A percentile compares a stretch with the other conserved stretches of the same genome.
Conservation (phyloP, 2,113 vertebrate genomes). For the Oophaga pumilio region DNA sequence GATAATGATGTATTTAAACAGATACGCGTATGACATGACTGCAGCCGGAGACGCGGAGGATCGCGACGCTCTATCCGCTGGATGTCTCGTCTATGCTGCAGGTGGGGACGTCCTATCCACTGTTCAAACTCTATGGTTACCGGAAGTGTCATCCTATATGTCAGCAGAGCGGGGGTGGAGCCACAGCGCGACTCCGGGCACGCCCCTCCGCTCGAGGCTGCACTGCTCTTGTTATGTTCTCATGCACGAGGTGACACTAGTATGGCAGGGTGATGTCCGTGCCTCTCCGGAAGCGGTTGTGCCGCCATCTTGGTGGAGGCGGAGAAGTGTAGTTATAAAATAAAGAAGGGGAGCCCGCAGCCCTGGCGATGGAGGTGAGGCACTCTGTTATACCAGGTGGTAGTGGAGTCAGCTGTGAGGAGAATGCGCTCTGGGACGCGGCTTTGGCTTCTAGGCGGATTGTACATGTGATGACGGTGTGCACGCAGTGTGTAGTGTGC, state of each 20-base stretch:
- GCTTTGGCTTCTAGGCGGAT: no score
- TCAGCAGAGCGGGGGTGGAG: no score
- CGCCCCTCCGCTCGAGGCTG: background rate
- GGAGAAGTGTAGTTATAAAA: constrained; percentile 43
- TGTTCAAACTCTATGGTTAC: background rate
- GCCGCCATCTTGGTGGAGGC: constrained; percentile 53
- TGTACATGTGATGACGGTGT: no score
- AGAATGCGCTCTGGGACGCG: background rate
- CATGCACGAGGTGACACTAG: background rate
- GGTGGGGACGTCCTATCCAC: background rate
- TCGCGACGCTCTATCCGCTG: constrained; percentile 2
- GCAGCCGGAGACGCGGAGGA: constrained; percentile 1
- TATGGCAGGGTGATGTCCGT: background rate
- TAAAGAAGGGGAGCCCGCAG: constrained; percentile 32
- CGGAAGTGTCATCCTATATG: background rate
- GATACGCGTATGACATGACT: constrained; percentile 71
- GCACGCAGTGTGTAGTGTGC: no score
- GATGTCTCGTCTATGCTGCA: background rate
- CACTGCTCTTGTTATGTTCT: no score
- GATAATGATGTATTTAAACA: constrained; percentile 74
- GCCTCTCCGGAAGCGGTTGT: constrained; percentile 13
- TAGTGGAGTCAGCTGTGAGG: background rate
- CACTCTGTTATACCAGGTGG: background rate
- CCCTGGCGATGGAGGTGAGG: constrained; percentile 48
- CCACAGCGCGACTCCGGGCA: no score